These are phyloP conservation scores for Nesometra sesokonis DNA, from an alignment of 35 echinoderm and acorn worm species.

Conservation along the genomic window DNA sequence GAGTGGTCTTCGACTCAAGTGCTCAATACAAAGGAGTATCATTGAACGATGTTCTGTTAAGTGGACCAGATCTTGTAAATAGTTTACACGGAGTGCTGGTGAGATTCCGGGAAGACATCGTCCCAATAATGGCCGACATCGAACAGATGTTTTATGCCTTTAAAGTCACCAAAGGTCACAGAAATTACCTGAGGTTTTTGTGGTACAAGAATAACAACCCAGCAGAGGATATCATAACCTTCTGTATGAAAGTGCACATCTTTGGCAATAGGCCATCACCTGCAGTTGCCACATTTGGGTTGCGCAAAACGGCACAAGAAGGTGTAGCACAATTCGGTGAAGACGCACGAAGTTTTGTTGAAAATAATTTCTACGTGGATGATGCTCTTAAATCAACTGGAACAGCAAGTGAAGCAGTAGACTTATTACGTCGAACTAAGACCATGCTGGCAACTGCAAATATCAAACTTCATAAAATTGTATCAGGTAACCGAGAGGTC, in stretches of 20 bases:
- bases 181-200: not conserved
- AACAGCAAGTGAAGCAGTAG: conserved; percentile 18
- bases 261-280: conserved; percentile 41
- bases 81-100: not conserved
- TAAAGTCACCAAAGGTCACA: not conserved
- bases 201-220: conserved; percentile 38
- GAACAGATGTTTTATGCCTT: not conserved
- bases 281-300: conserved; percentile 26
- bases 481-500: not conserved
- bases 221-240: conserved; percentile 7
- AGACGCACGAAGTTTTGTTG: conserved; percentile 22
- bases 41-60: not conserved
- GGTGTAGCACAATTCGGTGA: conserved; percentile 5
- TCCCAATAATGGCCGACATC: not conserved
- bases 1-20: not conserved
- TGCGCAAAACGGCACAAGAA: conserved; percentile 20
- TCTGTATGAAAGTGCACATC: conserved; percentile 30
- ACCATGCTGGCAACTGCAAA: conserved; percentile 39
- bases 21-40: not conserved
- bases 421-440: conserved; percentile 22
- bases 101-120: not conserved
- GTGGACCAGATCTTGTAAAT: not conserved
- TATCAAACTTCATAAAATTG: conserved; percentile 36
- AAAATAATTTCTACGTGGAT: conserved; percentile 39
- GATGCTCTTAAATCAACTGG: conserved; percentile 6